Evolutionary conservation across 2,888 invertebrate species (phyloP), one percentile per base, ranked within the genome.

Genomic region (Smittia aterrima): DNA sequence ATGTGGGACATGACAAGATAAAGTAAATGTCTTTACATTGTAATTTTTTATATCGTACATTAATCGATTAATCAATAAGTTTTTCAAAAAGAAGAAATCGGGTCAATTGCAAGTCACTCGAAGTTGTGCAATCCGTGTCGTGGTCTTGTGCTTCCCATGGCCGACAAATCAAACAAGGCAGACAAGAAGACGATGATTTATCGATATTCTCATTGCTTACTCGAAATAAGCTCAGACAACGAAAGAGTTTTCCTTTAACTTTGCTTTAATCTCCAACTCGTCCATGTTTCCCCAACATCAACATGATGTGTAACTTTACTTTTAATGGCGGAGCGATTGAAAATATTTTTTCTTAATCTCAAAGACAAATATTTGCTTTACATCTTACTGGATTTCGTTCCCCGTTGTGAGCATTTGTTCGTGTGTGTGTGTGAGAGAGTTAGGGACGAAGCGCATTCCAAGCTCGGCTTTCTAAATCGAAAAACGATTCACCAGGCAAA

Each of bases 51-150:
- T 58, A 6, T 58, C n/a, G 4, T 53, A 7, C 53, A 53, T 68
- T 41, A 41, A 68, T 41, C 68, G 68, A 68, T 68, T 68, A 68
- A 68, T 68, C 68, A 68, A 40, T 68, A 16, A 47, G 24, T 41
- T 24, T 47, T 68, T 40, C 22, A 41, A 68, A 67, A 67, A 67
- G 41, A 68, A 47, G 68, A 68, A 66, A 68, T 68, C 68, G 40
- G 68, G 68, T 68, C 68, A 68, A 24, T 68, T 68, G 68, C 68
- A 68, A 68, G 68, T 68, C 68, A 68, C 68, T 68, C n/a, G 41
- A 47, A 41, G 22, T 68, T 68, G 68, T 68, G 68, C 68, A 68
- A 68, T 68, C 47, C 22, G 41, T 38, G n/a, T 66, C 16, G 22
- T 38, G 32, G 32, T 32, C 9, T 32, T 9, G 3, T 47, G 47